Percentiles rank a stretch among this genome's conserved stretches.
Evolutionary conservation across 2,888 invertebrate genomes (phyloP).

Genomic region (Nipponacmea schrenckii): DNA sequence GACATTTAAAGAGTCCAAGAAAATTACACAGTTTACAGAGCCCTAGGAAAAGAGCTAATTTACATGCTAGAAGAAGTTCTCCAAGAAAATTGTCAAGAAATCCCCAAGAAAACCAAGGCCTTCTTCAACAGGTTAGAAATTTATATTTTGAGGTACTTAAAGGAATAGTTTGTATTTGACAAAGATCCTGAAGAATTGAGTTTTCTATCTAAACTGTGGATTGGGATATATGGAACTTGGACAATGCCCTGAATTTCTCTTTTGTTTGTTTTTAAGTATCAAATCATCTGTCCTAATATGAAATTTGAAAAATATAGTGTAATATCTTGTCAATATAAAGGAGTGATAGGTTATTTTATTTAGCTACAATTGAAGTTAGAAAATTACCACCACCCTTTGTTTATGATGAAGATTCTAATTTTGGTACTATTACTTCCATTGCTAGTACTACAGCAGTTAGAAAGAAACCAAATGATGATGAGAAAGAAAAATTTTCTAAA

Average conservation of each 20-base stretch:
- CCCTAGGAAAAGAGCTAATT: neutral
- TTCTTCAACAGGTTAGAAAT: neutral
- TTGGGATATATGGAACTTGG: too few relatives aligned
- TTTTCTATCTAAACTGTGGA: too few relatives aligned
- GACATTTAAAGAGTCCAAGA: neutral
- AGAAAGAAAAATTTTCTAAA: neutral
- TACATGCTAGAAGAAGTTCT: neutral
- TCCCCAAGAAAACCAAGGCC: neutral
- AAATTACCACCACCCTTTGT: neutral
- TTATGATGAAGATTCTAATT: conserved; percentile 1
- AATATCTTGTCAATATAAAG: too few relatives aligned
- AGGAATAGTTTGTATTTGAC: too few relatives aligned
- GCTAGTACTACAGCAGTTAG: neutral
- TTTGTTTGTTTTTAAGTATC: too few relatives aligned
- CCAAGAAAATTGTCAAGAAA: neutral
- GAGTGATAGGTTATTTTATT: neutral
- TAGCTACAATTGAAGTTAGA: neutral
- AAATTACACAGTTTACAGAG: neutral
- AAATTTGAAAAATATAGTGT: too few relatives aligned
- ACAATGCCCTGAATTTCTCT: too few relatives aligned
- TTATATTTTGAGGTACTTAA: too few relatives aligned
- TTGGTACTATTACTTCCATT: neutral
- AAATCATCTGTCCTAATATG: too few relatives aligned
- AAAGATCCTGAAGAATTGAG: too few relatives aligned
- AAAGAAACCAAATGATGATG: neutral